Evolutionary conservation across 2,113 vertebrate genomes (phyloP).

Genomic region (Glaucidium brasilianum): DNA sequence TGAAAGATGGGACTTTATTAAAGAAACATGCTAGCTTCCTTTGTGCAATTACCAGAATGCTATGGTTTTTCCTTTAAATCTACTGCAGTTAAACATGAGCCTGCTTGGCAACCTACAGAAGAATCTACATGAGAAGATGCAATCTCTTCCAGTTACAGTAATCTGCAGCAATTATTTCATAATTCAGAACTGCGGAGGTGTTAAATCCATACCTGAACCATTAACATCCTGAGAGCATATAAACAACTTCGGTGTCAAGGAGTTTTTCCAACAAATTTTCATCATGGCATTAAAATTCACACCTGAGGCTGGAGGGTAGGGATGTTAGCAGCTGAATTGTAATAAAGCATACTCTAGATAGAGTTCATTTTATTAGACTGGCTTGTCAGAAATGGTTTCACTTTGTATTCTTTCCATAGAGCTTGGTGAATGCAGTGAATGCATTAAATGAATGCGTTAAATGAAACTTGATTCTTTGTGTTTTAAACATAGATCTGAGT

Average conservation of each 20-base stretch:
- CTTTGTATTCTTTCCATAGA: neutral
- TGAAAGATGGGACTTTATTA: neutral
- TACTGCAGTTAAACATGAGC: neutral
- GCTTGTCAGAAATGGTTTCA: neutral
- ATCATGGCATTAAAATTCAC: neutral
- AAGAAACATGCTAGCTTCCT: neutral
- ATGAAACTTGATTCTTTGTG: neutral
- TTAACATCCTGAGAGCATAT: neutral
- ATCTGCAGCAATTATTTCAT: neutral
- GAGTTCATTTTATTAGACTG: neutral
- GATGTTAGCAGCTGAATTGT: neutral
- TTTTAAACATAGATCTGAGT: neutral
- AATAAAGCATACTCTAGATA: neutral
- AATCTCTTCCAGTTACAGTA: neutral
- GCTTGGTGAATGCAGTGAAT: neutral
- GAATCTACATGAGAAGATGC: neutral
- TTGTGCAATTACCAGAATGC: neutral
- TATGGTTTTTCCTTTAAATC: neutral
- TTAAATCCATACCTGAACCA: neutral
- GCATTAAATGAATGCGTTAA: neutral
- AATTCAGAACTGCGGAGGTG: neutral
- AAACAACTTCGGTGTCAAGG: neutral
- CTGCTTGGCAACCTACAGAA: neutral
- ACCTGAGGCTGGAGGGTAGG: neutral
- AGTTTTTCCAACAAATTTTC: neutral